Conservation (phyloP, 1,140 invertebrate genomes). For the Drosophila ficusphila region DNA sequence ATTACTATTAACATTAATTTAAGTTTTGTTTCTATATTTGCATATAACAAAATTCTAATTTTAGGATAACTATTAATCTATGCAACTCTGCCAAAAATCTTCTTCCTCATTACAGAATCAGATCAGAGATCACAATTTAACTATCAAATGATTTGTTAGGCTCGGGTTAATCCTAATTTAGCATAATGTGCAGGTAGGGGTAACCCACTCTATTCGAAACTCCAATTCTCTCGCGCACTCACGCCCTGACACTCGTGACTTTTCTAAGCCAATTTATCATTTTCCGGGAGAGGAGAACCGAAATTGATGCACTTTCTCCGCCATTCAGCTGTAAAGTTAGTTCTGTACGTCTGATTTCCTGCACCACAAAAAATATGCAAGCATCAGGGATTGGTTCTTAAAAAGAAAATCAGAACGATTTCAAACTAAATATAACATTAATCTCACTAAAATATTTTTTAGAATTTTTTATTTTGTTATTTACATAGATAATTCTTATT, state of each 20-base stretch:
- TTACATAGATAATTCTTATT: no score
- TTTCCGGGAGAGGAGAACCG: conserved; percentile 36
- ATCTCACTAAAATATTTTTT: no score
- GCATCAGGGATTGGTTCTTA: background rate
- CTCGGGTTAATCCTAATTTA: conserved; percentile 31
- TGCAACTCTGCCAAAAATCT: background rate
- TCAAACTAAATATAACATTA: no score
- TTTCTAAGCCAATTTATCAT: conserved; percentile 75
- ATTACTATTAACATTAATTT: background rate
- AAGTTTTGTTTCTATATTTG: background rate
- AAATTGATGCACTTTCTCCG: conserved; percentile 65
- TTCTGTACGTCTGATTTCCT: conserved; percentile 27
- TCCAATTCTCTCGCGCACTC: conserved; percentile 53
- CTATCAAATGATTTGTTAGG: conserved; percentile 30
- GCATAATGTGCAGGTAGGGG: conserved; percentile 38
- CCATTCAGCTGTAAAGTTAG: conserved; percentile 17
- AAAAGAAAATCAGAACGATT: no score
- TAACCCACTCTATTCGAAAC: conserved; percentile 49
- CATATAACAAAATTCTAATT: no score
- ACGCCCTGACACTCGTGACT: conserved; percentile 76
- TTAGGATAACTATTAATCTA: no score
- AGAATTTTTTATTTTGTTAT: no score
- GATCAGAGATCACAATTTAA: conserved; percentile 42
- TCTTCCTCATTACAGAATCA: conserved; percentile 9
- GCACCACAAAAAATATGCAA: background rate